phyloP scores from a whole-genome alignment of 2,113 vertebrate species.

The Perognathus longimembris region DNA sequence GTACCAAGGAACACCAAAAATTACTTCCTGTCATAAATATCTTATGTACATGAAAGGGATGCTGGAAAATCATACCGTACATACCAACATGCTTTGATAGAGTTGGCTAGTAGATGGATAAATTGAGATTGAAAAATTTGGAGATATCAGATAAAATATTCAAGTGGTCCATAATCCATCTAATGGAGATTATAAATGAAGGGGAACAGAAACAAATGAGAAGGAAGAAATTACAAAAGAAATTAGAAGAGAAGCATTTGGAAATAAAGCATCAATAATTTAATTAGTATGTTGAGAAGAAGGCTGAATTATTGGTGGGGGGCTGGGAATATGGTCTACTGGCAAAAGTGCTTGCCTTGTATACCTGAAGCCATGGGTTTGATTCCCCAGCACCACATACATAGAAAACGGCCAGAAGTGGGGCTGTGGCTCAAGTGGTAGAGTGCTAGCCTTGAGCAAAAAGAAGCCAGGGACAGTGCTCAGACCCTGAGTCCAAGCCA shows the following conservation, averaged over 20 bases:
- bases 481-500: too few species aligned
- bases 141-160: neutral
- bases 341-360: too few species aligned
- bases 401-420: too few species aligned
- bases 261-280: constrained; percentile 23
- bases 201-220: constrained; percentile 12
- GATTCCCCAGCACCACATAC: too few species aligned
- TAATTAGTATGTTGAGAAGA: neutral
- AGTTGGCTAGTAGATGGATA: neutral
- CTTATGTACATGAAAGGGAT: neutral
- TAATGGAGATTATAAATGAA: constrained; percentile 10
- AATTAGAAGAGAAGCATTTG: neutral
- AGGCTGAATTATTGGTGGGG: neutral
- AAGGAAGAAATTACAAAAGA: neutral
- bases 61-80: neutral
- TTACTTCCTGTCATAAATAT: neutral
- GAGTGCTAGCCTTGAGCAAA: too few species aligned
- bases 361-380: too few species aligned
- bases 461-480: too few species aligned
- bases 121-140: neutral
- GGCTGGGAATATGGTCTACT: too few species aligned
- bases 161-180: neutral
- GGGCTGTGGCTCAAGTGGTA: too few species aligned
- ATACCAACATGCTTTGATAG: neutral
- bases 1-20: neutral